A percentile compares a stretch with the other conserved stretches of the same genome.
phyloP scores from a whole-genome alignment of 2,113 vertebrate species.

The Plestiodon gilberti region DNA sequence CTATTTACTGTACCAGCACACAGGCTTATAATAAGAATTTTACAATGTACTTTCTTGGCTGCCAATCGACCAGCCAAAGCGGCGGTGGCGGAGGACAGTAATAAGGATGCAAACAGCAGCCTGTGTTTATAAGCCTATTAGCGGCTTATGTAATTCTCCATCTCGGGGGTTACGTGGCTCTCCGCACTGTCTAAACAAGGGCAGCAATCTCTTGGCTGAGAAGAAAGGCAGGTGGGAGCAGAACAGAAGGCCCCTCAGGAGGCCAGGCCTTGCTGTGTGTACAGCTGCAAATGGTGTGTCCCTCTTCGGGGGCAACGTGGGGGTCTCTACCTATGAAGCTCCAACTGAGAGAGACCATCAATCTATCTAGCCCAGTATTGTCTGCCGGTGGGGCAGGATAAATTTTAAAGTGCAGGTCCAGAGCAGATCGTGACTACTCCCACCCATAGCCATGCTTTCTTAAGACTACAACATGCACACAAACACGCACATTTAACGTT shows the following conservation, averaged over 20 bases:
- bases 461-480: too few species aligned
- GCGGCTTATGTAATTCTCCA: slow-evolving; percentile 1
- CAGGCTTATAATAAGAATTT: slow-evolving; percentile 15
- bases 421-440: too few species aligned
- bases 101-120: slow-evolving; percentile 24
- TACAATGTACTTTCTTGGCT: neutral
- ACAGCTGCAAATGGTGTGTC: neutral
- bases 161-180: neutral
- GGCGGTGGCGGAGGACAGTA: neutral
- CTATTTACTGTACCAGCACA: slow-evolving; percentile 9
- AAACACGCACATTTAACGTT: too few species aligned
- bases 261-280: neutral
- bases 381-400: too few species aligned
- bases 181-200: neutral
- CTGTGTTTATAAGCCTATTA: slow-evolving; percentile 35
- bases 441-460: too few species aligned
- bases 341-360: too few species aligned
- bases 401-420: too few species aligned
- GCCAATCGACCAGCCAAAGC: neutral
- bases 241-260: neutral
- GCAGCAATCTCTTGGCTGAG: neutral
- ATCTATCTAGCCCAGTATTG: too few species aligned
- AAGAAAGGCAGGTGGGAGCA: neutral
- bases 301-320: neutral
- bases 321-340: too few species aligned